Percentiles rank a stretch among this genome's conserved stretches.
These are phyloP conservation scores for Trileptium ribeirensis DNA, from an alignment of 2,888 invertebrate genomes.

Conservation along the genomic window DNA sequence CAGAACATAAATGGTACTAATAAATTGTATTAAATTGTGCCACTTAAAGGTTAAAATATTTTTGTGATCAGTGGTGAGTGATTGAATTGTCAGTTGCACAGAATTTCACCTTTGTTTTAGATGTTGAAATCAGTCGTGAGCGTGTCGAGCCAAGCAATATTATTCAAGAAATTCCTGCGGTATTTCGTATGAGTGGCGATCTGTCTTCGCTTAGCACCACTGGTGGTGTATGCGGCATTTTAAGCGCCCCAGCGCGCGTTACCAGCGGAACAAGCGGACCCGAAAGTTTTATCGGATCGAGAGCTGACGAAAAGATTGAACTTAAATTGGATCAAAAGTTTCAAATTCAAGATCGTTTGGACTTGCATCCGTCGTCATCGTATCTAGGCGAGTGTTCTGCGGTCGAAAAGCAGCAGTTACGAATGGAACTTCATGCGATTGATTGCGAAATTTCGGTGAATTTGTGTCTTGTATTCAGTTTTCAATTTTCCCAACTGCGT, in stretches of 20 bases:
- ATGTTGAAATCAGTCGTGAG: neutral
- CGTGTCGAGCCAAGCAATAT: neutral
- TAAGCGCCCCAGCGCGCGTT: neutral
- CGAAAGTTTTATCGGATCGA: no score
- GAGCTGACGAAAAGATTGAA: neutral
- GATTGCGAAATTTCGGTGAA: neutral
- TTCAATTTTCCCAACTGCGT: no score
- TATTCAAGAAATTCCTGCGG: neutral
- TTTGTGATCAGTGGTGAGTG: no score
- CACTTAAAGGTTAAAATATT: no score
- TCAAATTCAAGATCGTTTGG: neutral
- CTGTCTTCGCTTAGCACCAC: no score
- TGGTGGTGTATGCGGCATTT: no score
- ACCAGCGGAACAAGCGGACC: neutral
- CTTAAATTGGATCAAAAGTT: neutral
- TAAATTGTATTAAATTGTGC: no score
- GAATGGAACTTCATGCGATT: neutral
- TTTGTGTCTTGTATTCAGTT: no score
- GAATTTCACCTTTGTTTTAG: neutral
- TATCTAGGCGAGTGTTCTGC: neutral
- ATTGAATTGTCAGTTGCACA: no score
- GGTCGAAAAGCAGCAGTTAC: neutral
- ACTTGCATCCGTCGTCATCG: neutral
- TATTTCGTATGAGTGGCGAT: no score
- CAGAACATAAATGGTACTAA: no score